Base-by-base conservation (phyloP, 2,888 invertebrate species). In the Mechanitis mazaeus region DNA sequence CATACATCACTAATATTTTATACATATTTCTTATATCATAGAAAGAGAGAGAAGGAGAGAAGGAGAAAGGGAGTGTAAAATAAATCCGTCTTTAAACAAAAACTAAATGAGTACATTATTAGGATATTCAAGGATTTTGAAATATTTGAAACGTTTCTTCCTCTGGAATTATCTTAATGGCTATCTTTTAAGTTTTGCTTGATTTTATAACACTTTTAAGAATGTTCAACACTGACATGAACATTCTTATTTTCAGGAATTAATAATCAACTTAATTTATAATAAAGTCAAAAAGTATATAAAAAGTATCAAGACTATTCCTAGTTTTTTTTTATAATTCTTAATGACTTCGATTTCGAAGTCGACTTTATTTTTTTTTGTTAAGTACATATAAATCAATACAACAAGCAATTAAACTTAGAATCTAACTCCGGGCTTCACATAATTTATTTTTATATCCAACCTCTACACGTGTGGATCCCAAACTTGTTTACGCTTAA, bases 401-500 rank as follows among this genome's bases (percentile, higher is more conserved):
- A 55, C 54, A 64, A 58, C 55, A 45, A 55, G 58, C 61, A 47
- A 59, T 64, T 59, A 59, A 55, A 63, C 55, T 61, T 58, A 35
- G 11, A 61, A 47, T 55, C 46, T 47, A 46, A 42, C 33, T 35
- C 38, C 56, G 3, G 31, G 56, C 58, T 58, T 53, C 58, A 28
- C 7, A 50, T 42, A 62, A 45, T 63, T 62, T 67, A 69, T 67
- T 68, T 70, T 66, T 63, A 68, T 59, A 60, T 59, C 35, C 54
- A 56, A 64, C 56, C 69, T 59, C 38, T 69, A 72, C 76, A 76
- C 76, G 74, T 75, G 77, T 74, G 68, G 68, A 68, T 67, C 67
- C 69, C 59, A 70, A 65, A 73, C 75, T 76, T 78, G 78, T 78
- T 78, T 78, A 75, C 74, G 72, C 71, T 68, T 72, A 73, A 76